These are phyloP conservation scores for Trichoplusia ni DNA, from an alignment of 1,140 invertebrate genomes.

Conservation along the genomic window DNA sequence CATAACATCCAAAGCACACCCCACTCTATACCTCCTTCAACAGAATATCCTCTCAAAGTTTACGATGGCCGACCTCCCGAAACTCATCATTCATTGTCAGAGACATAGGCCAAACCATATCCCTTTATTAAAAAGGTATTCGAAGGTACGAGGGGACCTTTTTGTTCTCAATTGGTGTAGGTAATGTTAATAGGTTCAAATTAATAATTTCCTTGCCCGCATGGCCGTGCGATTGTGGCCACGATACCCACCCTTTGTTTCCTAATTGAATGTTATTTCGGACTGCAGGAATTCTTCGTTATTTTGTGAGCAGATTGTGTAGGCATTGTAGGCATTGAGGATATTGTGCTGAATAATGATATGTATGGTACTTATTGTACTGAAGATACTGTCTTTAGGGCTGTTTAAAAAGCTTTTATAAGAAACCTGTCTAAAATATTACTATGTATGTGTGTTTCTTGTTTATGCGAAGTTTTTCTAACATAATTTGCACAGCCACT, in stretches of 20 bases:
- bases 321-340: not conserved
- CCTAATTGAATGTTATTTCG: conserved; percentile 40
- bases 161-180: conserved; percentile 31
- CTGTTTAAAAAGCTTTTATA: no score
- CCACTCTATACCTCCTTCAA: conserved; percentile 1
- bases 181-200: conserved; percentile 42
- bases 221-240: conserved; percentile 17
- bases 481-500: no score
- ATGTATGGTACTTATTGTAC: no score
- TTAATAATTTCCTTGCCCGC: conserved; percentile 48
- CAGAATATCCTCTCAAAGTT: not conserved
- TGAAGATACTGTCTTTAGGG: no score
- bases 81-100: conserved; percentile 32
- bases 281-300: conserved; percentile 35
- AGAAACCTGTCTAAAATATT: no score
- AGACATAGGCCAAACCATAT: conserved; percentile 25
- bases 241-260: conserved; percentile 30
- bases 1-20: no score
- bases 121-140: conserved; percentile 33
- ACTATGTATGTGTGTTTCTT: no score
- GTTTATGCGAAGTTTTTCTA: no score
- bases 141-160: conserved; percentile 27
- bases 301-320: not conserved
- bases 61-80: conserved; percentile 9
- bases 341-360: not conserved